Conservation (phyloP, 2,888 invertebrate species). For the Norana najaformis region DNA sequence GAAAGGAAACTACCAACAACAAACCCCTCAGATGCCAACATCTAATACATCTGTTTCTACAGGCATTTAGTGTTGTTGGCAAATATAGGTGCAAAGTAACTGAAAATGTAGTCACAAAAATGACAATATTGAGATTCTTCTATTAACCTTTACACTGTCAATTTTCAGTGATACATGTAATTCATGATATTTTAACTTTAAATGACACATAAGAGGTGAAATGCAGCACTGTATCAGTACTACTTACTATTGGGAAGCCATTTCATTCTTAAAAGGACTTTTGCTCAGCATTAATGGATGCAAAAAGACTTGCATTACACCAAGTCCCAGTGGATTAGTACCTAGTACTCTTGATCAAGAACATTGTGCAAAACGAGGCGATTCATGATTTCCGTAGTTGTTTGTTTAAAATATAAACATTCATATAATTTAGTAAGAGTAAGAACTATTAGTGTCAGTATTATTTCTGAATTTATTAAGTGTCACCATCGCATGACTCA, state of each 20-base stretch:
- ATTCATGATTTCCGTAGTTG: background rate
- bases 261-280: background rate
- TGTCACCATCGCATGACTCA: too few relatives aligned
- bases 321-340: background rate
- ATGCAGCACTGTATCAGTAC: background rate
- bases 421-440: background rate
- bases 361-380: background rate
- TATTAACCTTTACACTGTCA: background rate
- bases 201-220: background rate
- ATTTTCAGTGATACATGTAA: background rate
- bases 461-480: too few relatives aligned
- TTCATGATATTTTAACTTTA: background rate
- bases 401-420: background rate
- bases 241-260: background rate
- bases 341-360: too few relatives aligned
- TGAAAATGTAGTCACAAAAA: background rate
- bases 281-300: background rate
- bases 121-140: background rate
- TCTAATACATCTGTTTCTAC: too few relatives aligned
- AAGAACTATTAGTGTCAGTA: too few relatives aligned
- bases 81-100: too few relatives aligned
- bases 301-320: background rate
- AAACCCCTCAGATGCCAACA: background rate
- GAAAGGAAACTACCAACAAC: too few relatives aligned
- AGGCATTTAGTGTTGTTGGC: too few relatives aligned